phyloP scores from a whole-genome alignment of 37 sponge, comb jelly and placozoan genomes.

The Cliona cf. orientalis region DNA sequence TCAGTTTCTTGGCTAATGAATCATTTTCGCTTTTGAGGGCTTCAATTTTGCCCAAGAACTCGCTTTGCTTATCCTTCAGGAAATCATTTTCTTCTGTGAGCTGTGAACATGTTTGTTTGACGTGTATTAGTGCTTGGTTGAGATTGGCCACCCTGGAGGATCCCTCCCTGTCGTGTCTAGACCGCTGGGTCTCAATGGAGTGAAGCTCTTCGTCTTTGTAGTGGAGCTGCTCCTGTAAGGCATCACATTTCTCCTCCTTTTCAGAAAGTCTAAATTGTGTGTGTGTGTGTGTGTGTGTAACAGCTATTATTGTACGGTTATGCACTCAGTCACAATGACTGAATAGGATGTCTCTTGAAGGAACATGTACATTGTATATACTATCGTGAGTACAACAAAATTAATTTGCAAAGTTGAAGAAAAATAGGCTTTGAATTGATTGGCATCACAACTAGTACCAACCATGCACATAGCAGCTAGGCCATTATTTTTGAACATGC shows the following conservation, averaged over 20 bases:
- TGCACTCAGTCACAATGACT: no score
- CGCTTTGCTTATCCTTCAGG: conserved; percentile 17
- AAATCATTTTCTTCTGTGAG: conserved; percentile 37
- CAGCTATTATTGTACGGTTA: no score
- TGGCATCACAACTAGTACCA: no score
- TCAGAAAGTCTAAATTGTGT: conserved; percentile 39
- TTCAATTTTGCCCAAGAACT: conserved; percentile 26
- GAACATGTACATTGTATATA: no score
- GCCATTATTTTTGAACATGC: no score
- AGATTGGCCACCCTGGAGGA: conserved; percentile 52
- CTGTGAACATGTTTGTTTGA: conserved; percentile 44
- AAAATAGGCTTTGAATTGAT: no score
- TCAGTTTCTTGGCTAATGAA: background rate
- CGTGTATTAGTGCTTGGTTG: conserved; percentile 50
- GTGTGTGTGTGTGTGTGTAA: no score
- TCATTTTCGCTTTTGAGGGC: conserved; percentile 7
- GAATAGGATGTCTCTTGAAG: no score
- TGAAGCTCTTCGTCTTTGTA: conserved; percentile 19
- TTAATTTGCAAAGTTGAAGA: no score
- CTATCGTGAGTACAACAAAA: no score
- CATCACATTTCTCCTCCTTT: conserved; percentile 49
- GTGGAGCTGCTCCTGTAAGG: conserved; percentile 1
- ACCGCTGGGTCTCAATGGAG: conserved; percentile 12
- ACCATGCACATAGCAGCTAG: no score
- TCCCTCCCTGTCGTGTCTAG: conserved; percentile 11